A percentile compares a stretch with the other conserved stretches of the same genome.
phyloP scores from a whole-genome alignment of 2,797 vertebrate genomes.

The Acropternis orthonyx region DNA sequence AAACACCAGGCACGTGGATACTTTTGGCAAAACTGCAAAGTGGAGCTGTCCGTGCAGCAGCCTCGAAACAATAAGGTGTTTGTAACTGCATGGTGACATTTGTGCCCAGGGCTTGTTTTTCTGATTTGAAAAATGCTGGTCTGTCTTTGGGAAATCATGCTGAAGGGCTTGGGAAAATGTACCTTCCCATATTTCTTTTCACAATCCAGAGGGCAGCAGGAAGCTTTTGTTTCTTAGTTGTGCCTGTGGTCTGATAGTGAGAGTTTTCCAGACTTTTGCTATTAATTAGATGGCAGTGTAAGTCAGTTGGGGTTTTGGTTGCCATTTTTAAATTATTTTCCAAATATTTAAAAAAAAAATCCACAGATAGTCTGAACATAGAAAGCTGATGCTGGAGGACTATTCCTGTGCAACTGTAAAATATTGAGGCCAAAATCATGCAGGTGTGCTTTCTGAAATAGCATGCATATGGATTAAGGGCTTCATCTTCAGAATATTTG shows the following conservation, averaged over 20 bases:
- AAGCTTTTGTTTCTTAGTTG: neutral
- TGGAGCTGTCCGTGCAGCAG: fast-evolving
- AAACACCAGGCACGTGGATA: neutral
- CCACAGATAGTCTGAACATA: neutral
- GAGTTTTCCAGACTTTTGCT: neutral
- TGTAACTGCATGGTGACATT: neutral
- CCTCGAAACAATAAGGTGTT: neutral
- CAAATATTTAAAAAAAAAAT: neutral
- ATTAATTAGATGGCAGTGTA: neutral
- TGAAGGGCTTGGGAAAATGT: neutral
- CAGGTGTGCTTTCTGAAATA: neutral
- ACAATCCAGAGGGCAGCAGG: neutral
- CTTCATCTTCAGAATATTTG: neutral
- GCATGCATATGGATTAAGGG: fast-evolving
- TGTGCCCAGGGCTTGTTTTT: neutral
- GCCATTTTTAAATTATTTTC: neutral
- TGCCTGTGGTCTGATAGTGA: neutral
- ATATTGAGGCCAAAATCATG: neutral
- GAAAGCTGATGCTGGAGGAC: neutral
- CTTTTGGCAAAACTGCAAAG: neutral
- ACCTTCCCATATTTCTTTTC: neutral
- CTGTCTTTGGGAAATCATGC: neutral
- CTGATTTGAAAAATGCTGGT: neutral
- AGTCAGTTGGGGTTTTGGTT: neutral
- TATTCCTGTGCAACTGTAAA: neutral